Base-by-base conservation (phyloP, 2,888 invertebrate genomes). In the Orgyia antiqua region DNA sequence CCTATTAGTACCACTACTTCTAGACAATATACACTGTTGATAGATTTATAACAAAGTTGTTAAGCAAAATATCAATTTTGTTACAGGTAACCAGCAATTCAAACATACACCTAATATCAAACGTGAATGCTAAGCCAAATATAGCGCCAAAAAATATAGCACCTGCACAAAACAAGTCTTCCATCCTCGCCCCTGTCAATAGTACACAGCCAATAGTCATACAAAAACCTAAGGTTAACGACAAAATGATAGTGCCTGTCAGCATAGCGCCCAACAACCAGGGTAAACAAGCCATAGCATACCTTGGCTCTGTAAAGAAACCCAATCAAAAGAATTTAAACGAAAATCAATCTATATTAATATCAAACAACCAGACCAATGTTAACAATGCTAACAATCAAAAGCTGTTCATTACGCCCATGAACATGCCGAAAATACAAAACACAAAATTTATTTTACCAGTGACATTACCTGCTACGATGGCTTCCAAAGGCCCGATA, bases 401-500 rank as follows among this genome's bases (percentile, higher is more conserved):
- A 52, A 90, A 90, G 60, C 66, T 89, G 20, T 87, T 89, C 33
- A 56, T 90, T 28, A 79, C 89, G 24, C 88, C 90, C 0, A 88
- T 87, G 77, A 80, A 72, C 35, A 74, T 89, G 84, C 88, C 89
- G 1, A 89, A 89, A 66, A 77, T 88, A 24, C 87, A 86, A 42
- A 86, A 86, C 31, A 87, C 88, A 1, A 87, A 89, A 39, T 80
- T 88, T 34, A 87, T 89, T 33, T 62, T 88, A 23, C 89, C 89
- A 1, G 80, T 83, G 1, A 75, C 75, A 12, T 53, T 84, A 28
- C 86, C 87, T 8, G 86, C 88, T 2, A 88, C 89, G 1, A 89
- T 89, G 78, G 79, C 87, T 6, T 84, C 86, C 7, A 87, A 89
- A 57, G 87, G 88, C 5, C 89, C 89, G 27, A 88, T 90, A 48